Evolutionary conservation across 2,113 vertebrate genomes (phyloP), one percentile per base, ranked within the genome.

Genomic region (Clarias macrocephalus): DNA sequence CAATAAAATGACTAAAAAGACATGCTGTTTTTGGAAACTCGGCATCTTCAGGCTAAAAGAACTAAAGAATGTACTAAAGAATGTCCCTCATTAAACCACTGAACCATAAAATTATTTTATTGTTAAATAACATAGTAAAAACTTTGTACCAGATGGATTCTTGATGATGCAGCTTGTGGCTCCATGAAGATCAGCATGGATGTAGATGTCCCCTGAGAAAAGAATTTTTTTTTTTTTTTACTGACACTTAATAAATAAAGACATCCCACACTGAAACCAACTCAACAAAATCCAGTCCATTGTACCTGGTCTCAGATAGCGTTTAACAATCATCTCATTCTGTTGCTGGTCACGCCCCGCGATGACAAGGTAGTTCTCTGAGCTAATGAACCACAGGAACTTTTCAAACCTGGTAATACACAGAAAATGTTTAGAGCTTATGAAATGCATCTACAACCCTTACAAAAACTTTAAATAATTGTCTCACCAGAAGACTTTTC

Each of bases 331-430:
- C 87, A 99, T 95, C 94, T 99, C 98, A 25, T 99, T 99, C 94
- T 99, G 98, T 91, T 99, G 98, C 91, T 99, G 98, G 88, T 99
- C 98, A 89, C 98, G 94, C 73, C 98, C 98, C 84, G 98, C 98
- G 66, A 99, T 99, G 79, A 99, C 89, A 1, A 99, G 96, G 91
- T 98, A 99, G 91, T 99, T 99, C 93, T 99, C 98, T 2, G 98
- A 98, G 91, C 97, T 99, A 89, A 99, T 95, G 94, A 99, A 99
- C 98, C 98, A 99, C 85, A 99, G 92, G 94, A 99, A 99, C 95
- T 99, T 99, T 94, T 99, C 98, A 96, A 99, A 99, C 98, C 98
- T 99, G 94, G 10, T 73, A 91, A 30, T 21, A 72, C 70, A 52
- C 57, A 72, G 5, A 80, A 21, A 33, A 68, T 52, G 28, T 9